Evolutionary conservation across 2,888 invertebrate genomes (phyloP), one percentile per base, ranked within the genome.

Genomic region (Drosophila subsilvestris): DNA sequence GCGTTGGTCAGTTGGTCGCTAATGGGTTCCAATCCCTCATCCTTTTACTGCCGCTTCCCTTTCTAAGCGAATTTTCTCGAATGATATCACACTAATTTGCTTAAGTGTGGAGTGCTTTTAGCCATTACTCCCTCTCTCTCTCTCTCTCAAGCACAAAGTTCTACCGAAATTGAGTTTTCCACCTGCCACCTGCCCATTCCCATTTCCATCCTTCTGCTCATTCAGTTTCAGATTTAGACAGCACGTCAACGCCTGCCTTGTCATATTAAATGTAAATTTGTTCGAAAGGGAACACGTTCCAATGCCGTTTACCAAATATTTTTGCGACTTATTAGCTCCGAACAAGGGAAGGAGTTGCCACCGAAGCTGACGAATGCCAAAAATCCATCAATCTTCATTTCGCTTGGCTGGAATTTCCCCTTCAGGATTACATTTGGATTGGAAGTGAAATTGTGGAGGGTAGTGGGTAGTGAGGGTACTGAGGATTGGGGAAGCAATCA

Each of bases 221-320:
- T 27, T 27, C 27, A 27, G 8, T 1, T 25, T 22, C 22, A 3
- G 22, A 3, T 22, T 22, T 22, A 2, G 22, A 4, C 3, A 25
- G 69, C 72, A 74, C 56, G 56, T 74, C 49, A 75, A 32, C 56
- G 56, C 32, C 58, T 54, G 17, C 56, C 56, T 63, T 56, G 60
- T 54, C 74, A 73, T 68, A 74, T 78, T 80, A 80, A 86, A 88
- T 84, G 89, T 74, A 86, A 83, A 88, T 88, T 84, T 75, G 59
- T 56, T 62, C 44, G 57, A 70, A 65, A 63, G 47, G 53, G 42
- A 76, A 75, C 72, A 85, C 72, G 82, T 75, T 62, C 43, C 54
- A 73, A 66, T 60, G 56, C 60, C 66, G 63, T 60, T 71, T 59
- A 37, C 56, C 42, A 44, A 71, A 74, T 55, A 66, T 83, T 86